Evolutionary conservation across 2,888 invertebrate species (phyloP), one percentile per base, ranked within the genome.

Genomic region (Mesorhabditis spiculigera): DNA sequence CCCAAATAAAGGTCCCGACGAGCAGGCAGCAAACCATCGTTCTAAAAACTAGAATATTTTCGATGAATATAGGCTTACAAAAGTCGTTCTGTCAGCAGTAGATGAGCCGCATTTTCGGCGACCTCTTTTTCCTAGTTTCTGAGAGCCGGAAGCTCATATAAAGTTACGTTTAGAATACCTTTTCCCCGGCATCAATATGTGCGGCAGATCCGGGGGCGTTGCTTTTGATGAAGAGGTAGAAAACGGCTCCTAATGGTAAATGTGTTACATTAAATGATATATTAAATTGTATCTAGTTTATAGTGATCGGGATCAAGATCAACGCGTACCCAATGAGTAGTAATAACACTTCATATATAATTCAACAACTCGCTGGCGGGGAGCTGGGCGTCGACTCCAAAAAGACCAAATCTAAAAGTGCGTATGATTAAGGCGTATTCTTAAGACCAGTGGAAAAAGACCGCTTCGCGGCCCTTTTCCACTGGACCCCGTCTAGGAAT

Each of bases 1-100:
- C 16, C 88, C 88, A 79, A 87, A 89, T 63, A n/a, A 87, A 78
- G 4, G 86, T 43, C 4, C 88, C 88, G 63, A 87, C 86, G 43
- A 87, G 58, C 4, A 87, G 71, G 3, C 87, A 86, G 68, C 87
- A 77, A 4, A 78, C 41, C 13, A 86, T 75, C 44, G 86, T 88
- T 13, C 88, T 88, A 82, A 68, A 75, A 44, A 28, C 16, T 71
- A 73, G 43, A 70, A 41, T 50, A 45, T 13, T 13, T 4, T 16
- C 42, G 13, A 62, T 70, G 67, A 42, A 4, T 62, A 43, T n/a
- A 10, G 8, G 58, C 71, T 65, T n/a, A 69, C 67, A 72, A 41
- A 43, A 70, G 42, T 58, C 61, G 43, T 5, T 63, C 64, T 5
- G 42, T 64, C n/a, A 63, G 45, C 3, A 68, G 63, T 4, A 61